These are phyloP conservation scores for Cynodonichthys magdalenae DNA, from an alignment of 2,797 vertebrate species.

Conservation along the genomic window DNA sequence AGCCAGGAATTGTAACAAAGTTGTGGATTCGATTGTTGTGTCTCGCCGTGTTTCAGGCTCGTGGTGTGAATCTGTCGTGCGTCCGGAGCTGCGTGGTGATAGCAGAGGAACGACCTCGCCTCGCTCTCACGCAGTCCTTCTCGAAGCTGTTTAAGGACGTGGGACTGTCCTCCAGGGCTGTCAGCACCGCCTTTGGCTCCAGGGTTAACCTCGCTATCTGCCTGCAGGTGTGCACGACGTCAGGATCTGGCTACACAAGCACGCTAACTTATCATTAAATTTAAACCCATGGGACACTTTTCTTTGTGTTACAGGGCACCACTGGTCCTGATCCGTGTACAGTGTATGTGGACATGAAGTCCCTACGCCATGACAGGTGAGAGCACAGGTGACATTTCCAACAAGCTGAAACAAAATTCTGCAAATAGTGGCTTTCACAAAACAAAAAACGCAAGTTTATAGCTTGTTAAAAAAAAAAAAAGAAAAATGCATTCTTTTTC, in stretches of 20 bases:
- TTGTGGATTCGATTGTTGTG: neutral
- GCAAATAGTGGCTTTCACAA: neutral
- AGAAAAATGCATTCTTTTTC: neutral
- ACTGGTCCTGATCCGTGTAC: conserved; percentile 97
- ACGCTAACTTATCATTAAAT: neutral
- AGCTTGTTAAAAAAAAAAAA: neutral
- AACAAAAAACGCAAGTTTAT: neutral
- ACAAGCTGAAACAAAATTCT: conserved; percentile 1
- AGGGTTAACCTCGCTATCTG: conserved; percentile 96
- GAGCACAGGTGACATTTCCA: neutral
- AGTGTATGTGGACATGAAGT: conserved; percentile 98
- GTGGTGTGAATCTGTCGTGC: conserved; percentile 93
- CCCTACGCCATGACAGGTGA: conserved; percentile 96
- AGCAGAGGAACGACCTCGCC: conserved; percentile 93
- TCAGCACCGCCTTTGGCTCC: conserved; percentile 98
- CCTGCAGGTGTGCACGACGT: conserved; percentile 85
- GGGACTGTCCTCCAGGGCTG: conserved; percentile 91
- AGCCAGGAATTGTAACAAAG: neutral
- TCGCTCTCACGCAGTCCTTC: conserved; percentile 93
- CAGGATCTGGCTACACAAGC: neutral
- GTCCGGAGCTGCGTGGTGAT: conserved; percentile 96
- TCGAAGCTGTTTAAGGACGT: conserved; percentile 98
- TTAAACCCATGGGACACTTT: conserved; percentile 33
- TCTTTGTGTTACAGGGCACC: conserved; percentile 87
- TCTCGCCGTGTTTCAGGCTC: conserved; percentile 78